phyloP scores from a whole-genome alignment of 2,113 vertebrate species.

The Varanus komodoensis region DNA sequence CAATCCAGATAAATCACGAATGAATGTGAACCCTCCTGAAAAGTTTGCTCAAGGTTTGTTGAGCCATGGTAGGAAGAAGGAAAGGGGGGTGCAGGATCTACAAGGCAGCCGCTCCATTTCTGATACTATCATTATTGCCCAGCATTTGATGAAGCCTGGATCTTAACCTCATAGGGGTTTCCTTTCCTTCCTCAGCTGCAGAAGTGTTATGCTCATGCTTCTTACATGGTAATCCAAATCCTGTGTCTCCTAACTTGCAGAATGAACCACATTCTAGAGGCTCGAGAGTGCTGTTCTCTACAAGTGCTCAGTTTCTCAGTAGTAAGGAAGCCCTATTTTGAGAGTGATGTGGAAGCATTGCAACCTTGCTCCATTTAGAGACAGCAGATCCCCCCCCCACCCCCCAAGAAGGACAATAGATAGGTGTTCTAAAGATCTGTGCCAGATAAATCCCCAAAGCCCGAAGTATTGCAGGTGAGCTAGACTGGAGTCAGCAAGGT shows the following conservation, averaged over 20 bases:
- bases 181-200: not conserved
- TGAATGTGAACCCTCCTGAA: not conserved
- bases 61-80: not conserved
- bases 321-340: not conserved
- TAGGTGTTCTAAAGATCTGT: not conserved
- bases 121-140: not conserved
- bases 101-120: not conserved
- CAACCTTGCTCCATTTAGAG: not conserved
- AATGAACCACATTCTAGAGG: not conserved
- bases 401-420: not conserved
- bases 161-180: not conserved
- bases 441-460: not conserved
- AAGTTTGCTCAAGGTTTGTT: not conserved
- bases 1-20: not conserved
- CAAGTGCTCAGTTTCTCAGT: not conserved
- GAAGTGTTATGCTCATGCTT: not conserved
- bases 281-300: not conserved
- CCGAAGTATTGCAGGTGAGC: not conserved
- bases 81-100: not conserved
- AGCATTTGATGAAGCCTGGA: too few relatives aligned
- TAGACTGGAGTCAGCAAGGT: not conserved
- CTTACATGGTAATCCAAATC: not conserved
- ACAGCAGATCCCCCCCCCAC: not conserved
- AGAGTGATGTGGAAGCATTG: not conserved
- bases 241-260: not conserved